Conservation (phyloP, 2,113 vertebrate genomes). For the Corydoras maculifer region DNA sequence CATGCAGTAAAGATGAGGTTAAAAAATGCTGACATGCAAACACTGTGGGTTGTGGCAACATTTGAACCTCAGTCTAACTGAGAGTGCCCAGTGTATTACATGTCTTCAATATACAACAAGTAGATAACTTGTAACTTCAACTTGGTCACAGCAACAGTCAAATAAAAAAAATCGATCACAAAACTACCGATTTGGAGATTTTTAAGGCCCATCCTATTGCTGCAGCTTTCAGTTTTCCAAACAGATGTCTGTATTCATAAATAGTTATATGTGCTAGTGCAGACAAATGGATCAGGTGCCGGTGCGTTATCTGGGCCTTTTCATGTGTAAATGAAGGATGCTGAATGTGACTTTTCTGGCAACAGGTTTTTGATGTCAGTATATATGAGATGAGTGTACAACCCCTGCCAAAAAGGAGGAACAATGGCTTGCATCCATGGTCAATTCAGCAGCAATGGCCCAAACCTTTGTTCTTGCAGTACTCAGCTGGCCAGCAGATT, state of each 20-base stretch:
- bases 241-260: conserved; percentile 36
- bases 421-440: conserved; percentile 33
- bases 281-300: conserved; percentile 44
- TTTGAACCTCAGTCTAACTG: conserved; percentile 34
- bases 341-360: conserved; percentile 39
- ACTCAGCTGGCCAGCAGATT: conserved; percentile 38
- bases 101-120: conserved; percentile 5
- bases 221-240: conserved; percentile 16
- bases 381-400: conserved; percentile 35
- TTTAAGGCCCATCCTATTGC: conserved; percentile 1
- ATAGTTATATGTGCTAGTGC: conserved; percentile 27
- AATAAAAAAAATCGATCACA: not conserved
- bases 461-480: conserved; percentile 29
- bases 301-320: conserved; percentile 41
- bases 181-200: not conserved
- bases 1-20: conserved; percentile 24
- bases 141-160: not conserved
- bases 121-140: not conserved
- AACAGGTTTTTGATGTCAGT: conserved; percentile 43
- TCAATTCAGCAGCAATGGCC: conserved; percentile 34
- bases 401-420: conserved; percentile 15
- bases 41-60: conserved; percentile 36
- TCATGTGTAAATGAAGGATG: conserved; percentile 46
- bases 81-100: not conserved
- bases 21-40: conserved; percentile 40